Percentiles rank a stretch among this genome's conserved stretches.
Evolutionary conservation across 2,113 vertebrate genomes (phyloP).

Genomic region (Nannospalax galili): DNA sequence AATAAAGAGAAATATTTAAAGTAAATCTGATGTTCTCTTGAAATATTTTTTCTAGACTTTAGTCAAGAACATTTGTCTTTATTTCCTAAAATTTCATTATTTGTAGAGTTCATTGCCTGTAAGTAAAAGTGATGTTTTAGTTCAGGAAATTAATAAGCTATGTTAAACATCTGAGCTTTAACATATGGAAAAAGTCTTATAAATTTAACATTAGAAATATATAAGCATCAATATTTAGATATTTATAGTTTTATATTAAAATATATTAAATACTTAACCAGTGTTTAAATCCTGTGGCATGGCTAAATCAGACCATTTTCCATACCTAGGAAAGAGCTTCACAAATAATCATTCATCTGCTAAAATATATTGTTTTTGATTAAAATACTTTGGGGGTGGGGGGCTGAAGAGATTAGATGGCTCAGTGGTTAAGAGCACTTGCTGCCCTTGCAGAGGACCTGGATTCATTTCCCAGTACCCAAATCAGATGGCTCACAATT

Average conservation of each 20-base stretch:
- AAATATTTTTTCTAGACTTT: not conserved
- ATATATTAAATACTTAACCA: not conserved
- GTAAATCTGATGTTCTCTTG: not conserved
- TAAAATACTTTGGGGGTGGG: not conserved
- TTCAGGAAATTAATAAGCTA: not conserved
- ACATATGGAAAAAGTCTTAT: not conserved
- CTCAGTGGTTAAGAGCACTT: not conserved
- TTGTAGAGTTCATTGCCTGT: slow-evolving; percentile 19
- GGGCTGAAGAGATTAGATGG: not conserved
- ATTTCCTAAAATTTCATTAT: not conserved
- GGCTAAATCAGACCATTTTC: slow-evolving; percentile 26
- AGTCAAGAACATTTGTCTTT: slow-evolving; percentile 8
- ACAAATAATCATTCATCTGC: slow-evolving; percentile 62
- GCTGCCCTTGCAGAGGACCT: not conserved
- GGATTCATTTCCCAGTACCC: too few species aligned
- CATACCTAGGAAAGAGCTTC: slow-evolving; percentile 69
- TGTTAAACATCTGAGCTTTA: not conserved
- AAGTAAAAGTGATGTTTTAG: slow-evolving; percentile 35
- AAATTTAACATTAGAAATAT: slow-evolving; percentile 29
- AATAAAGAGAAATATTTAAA: too few species aligned
- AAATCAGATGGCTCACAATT: not conserved
- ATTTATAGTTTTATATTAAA: not conserved
- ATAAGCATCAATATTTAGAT: slow-evolving; percentile 19
- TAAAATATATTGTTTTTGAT: slow-evolving; percentile 63
- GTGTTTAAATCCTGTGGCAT: not conserved